Percentiles rank a stretch among this genome's conserved stretches.
Conservation (phyloP, 2,888 invertebrate genomes). For the Luffia ferchaultella region DNA sequence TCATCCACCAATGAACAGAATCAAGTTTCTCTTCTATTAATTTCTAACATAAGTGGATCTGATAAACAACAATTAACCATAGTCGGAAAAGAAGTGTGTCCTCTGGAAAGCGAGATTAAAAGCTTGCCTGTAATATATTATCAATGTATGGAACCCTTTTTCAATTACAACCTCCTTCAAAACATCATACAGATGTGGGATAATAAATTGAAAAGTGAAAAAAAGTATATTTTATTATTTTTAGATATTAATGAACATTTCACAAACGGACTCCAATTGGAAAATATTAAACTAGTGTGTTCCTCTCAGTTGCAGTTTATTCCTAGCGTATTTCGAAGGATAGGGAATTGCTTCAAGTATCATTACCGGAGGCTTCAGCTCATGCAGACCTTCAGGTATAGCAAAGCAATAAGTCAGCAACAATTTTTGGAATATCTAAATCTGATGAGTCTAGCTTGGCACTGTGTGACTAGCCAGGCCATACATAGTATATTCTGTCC, state of each 20-base stretch:
- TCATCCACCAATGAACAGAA: constrained; percentile 17
- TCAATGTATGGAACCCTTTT: constrained; percentile 18
- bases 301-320: constrained; percentile 18
- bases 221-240: constrained; percentile 19
- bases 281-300: constrained; percentile 22
- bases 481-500: constrained; percentile 21
- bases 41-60: constrained; percentile 21
- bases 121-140: constrained; percentile 26
- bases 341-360: constrained; percentile 26
- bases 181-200: constrained; percentile 25
- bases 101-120: constrained; percentile 13
- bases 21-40: constrained; percentile 23
- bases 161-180: constrained; percentile 19
- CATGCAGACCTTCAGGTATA: constrained; percentile 19
- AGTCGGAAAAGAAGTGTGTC: constrained; percentile 21
- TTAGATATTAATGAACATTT: constrained; percentile 21
- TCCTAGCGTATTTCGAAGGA: constrained; percentile 19
- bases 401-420: constrained; percentile 14
- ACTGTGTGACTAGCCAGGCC: constrained; percentile 21
- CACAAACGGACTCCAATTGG: constrained; percentile 17
- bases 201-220: constrained; percentile 18
- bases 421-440: constrained; percentile 22
- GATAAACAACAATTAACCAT: constrained; percentile 23
- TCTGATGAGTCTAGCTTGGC: constrained; percentile 27
- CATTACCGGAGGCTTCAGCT: constrained; percentile 29